Evolutionary conservation across 30 jellyfish, hydroid and myxozoan genomes (phyloP), one percentile per base, ranked within the genome.

Genomic region (Nemopilema nomurai): DNA sequence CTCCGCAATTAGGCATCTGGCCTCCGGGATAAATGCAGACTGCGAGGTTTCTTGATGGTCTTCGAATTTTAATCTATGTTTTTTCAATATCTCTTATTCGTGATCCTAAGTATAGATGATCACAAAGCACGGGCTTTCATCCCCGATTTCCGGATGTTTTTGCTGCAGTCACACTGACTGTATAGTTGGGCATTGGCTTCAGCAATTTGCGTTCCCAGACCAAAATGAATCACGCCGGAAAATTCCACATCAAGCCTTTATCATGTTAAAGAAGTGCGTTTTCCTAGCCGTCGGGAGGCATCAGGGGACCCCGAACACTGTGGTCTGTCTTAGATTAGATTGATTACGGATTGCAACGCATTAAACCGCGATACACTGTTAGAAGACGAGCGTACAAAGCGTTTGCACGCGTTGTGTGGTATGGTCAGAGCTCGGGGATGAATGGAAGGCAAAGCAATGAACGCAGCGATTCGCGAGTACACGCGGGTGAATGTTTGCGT

Each of bases 41-140:
- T 41, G 13, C 13, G 13, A 41, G 57, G 6, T 41, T 41, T 3
- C 13, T 41, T 41, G 57, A 41, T 41, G 57, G 57, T 41, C 57
- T 41, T 71, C 50, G 33, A 53, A 22, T 9, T 29, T 25, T 24
- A 31, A 25, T 17, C 52, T 51, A 71, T 20, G 33, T 25, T 71
- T 71, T 71, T 71, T 71, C 81, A 71, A 71, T 31, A 71, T 71
- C 27, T 26, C 65, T 71, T 71, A 18, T 71, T 71, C 81, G 81
- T 31, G 62, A 71, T 71, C 19, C 63, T 53, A 71, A 71, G 18
- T 20, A 17, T 18, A 33, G 24, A 17, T 20, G 32, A 67, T 67
- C 76, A 23, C 49, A 16, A 18, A 71, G 28, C 33, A 71, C 64
- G 19, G 7, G 28, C 26, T 71, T 71, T 71, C 23, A 71, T 71